Evolutionary conservation across 2,113 vertebrate species (phyloP), one percentile per base, ranked within the genome.

Genomic region (Hyla sarda): DNA sequence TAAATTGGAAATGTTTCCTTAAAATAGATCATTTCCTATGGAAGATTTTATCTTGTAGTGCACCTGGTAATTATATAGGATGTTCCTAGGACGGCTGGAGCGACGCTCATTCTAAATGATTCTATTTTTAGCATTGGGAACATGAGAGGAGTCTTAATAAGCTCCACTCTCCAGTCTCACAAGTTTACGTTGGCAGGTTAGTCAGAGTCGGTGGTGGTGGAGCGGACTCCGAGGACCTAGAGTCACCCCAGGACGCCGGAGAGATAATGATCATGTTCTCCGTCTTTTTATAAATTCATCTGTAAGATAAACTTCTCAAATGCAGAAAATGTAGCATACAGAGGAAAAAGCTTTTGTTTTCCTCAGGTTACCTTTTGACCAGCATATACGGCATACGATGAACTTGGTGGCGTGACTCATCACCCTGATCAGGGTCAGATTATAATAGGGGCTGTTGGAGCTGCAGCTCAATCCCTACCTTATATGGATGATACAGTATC

Each of bases 161-260:
- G 45, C 73, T 28, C 23, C 2, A 34, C 19, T 71, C 67, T 76
- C 16, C 45, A 11, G 45, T 28, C 73, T 17, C 73, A 52, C 47
- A 30, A 76, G 73, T 52, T 76, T 76, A 28, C 30, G n/a, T 52
- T 76, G 73, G 41, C 73, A 52, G 73, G 73, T 76, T 76, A 50
- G 47, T 52, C 41, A 28, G 47, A 28, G 45, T 17, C 14, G 25
- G 21, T 28, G 25, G n/a, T 7, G 41, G 47, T 30, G 7, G 47
- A 50, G 45, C 37, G 23, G 41, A 48, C 41, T 74, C 41, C n/a
- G 28, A 76, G 73, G 73, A 50, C 47, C 25, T 50, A n/a, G 28
- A 17, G 45, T 50, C 45, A 76, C n/a, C 47, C 73, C 41, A 76
- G 73, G 73, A 50, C 47, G 25, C 47, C 10, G 45, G 13, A 48